A percentile compares a stretch with the other conserved stretches of the same genome.
phyloP scores from a whole-genome alignment of 2,113 vertebrate genomes.

The Tychaedon coryphoeus region DNA sequence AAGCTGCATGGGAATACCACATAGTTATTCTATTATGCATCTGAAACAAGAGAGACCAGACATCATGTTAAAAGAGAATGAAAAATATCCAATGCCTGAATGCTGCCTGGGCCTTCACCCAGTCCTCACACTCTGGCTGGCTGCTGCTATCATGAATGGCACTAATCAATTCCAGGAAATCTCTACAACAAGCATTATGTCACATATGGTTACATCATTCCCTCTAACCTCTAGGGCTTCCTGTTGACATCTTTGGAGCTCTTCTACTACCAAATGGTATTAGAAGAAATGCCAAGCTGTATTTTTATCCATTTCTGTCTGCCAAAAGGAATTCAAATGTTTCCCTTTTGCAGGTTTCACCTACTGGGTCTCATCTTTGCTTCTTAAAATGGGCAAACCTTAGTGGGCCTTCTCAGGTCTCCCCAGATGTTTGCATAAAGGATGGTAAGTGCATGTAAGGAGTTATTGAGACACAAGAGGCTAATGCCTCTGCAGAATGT shows the following conservation, averaged over 20 bases:
- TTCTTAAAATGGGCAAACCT: neutral
- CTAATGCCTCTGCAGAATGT: neutral
- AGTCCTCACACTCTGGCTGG: slow-evolving; percentile 21
- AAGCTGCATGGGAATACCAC: neutral
- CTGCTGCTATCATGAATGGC: slow-evolving; percentile 40
- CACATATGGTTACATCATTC: slow-evolving; percentile 47
- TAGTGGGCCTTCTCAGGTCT: neutral
- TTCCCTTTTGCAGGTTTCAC: neutral
- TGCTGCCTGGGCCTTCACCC: slow-evolving; percentile 41
- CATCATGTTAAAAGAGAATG: neutral
- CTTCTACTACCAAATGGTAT: slow-evolving; percentile 22
- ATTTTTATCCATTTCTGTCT: slow-evolving; percentile 39
- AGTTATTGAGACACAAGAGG: neutral
- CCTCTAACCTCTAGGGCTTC: slow-evolving; percentile 49
- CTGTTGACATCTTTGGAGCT: slow-evolving; percentile 47
- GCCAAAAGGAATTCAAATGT: neutral
- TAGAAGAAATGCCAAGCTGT: neutral
- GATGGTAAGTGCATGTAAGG: neutral
- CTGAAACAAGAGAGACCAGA: slow-evolving; percentile 1
- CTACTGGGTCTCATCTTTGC: neutral
- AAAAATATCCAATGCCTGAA: neutral
- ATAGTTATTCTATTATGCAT: neutral
- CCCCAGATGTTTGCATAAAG: neutral
- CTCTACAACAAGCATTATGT: slow-evolving; percentile 45
- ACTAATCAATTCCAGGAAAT: slow-evolving; percentile 58